A percentile compares a stretch with the other conserved stretches of the same genome.
phyloP scores from a whole-genome alignment of 2,797 vertebrate genomes.

The Xyrichtys novacula region DNA sequence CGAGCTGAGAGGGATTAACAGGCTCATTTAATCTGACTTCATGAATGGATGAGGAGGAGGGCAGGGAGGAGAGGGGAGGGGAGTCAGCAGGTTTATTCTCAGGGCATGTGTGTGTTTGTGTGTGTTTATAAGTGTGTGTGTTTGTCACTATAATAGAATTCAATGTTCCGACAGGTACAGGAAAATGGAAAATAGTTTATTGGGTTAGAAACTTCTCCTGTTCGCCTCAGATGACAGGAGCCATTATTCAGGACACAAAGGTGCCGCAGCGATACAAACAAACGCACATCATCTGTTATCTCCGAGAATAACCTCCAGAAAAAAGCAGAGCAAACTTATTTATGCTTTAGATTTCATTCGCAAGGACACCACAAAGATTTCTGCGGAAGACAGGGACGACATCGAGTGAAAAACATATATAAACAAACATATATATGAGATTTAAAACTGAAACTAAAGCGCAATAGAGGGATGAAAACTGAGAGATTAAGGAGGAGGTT shows the following conservation, averaged over 20 bases:
- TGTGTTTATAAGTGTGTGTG: not conserved
- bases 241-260: slow-evolving; percentile 8
- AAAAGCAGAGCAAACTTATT: not conserved
- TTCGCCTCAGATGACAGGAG: not conserved
- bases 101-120: slow-evolving; percentile 11
- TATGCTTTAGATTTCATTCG: not conserved
- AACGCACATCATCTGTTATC: not conserved
- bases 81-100: slow-evolving; percentile 16
- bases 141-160: slow-evolving; percentile 5
- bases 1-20: slow-evolving; percentile 21
- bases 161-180: slow-evolving; percentile 8
- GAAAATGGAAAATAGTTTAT: slow-evolving; percentile 23
- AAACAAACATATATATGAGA: no score
- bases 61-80: slow-evolving; percentile 6
- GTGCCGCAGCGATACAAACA: not conserved
- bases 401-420: not conserved
- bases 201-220: slow-evolving; percentile 7
- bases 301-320: not conserved
- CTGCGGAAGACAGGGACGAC: not conserved
- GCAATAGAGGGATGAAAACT: no score
- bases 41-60: slow-evolving; percentile 31
- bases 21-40: slow-evolving; percentile 46
- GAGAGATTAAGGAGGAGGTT: no score
- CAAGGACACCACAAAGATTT: not conserved
- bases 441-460: not conserved